phyloP scores from a whole-genome alignment of 2,113 vertebrate genomes.

The Formicarius rufipectus region DNA sequence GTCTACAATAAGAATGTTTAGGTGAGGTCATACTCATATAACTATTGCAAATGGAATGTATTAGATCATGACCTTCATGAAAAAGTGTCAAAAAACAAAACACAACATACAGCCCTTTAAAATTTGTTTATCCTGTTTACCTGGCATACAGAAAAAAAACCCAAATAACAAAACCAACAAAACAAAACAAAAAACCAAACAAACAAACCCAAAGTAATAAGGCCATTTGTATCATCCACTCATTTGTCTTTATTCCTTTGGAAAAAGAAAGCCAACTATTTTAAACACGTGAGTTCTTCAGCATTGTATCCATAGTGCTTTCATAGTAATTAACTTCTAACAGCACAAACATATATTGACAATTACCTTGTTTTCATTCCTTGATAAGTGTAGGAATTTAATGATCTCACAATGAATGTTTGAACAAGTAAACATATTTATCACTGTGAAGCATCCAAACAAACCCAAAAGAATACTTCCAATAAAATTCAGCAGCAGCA shows the following conservation, averaged over 20 bases:
- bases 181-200: not conserved
- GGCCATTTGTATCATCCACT: not conserved
- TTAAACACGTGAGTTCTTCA: not conserved
- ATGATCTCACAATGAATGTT: not conserved
- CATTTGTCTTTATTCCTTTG: not conserved
- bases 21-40: accelerated
- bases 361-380: not conserved
- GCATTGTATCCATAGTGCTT: accelerated
- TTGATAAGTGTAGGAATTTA: not conserved
- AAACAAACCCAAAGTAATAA: not conserved
- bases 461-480: not conserved
- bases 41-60: not conserved
- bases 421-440: not conserved
- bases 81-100: not conserved
- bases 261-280: not conserved
- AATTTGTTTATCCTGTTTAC: not conserved
- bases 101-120: not conserved
- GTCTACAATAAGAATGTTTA: not conserved
- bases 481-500: not conserved
- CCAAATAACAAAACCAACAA: not conserved
- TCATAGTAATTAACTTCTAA: not conserved
- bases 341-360: not conserved
- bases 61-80: not conserved
- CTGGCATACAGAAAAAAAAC: not conserved
- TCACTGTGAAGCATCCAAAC: not conserved